A percentile compares a stretch with the other conserved stretches of the same genome.
phyloP scores from a whole-genome alignment of 2,888 invertebrate genomes.

The Tigriopus californicus region DNA sequence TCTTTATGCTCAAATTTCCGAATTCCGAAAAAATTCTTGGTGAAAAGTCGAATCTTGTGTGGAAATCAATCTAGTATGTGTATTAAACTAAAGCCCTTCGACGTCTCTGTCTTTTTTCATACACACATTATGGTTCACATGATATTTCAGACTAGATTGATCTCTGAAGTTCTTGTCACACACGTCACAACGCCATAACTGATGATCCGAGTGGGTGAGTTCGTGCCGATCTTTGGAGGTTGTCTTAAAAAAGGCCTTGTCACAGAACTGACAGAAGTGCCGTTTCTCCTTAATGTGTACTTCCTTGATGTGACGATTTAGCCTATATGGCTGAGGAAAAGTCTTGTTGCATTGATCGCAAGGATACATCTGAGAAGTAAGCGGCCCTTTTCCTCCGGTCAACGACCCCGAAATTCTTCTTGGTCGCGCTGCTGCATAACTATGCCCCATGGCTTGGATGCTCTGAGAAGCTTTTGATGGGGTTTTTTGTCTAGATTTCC shows the following conservation, averaged over 20 bases:
- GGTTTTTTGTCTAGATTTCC: too few relatives aligned
- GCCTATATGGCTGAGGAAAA: not conserved
- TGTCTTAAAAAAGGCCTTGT: constrained; percentile 7
- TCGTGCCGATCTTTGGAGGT: not conserved
- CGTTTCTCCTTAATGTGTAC: not conserved
- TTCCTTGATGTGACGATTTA: not conserved
- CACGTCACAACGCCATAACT: not conserved
- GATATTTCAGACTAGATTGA: not conserved
- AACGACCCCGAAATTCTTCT: not conserved
- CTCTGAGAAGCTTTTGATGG: too few relatives aligned
- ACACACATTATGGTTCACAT: not conserved
- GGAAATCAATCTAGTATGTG: too few relatives aligned
- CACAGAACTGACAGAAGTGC: not conserved
- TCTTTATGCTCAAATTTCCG: too few relatives aligned
- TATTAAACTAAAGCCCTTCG: too few relatives aligned
- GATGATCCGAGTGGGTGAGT: not conserved
- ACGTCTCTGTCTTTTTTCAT: not conserved
- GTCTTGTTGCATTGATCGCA: not conserved
- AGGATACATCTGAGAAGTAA: not conserved
- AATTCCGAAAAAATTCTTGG: too few relatives aligned
- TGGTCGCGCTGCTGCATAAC: not conserved
- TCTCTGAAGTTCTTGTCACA: not conserved
- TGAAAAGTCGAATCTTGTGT: too few relatives aligned
- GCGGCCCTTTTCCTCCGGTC: not conserved
- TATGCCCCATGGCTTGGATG: too few relatives aligned